Conservation (phyloP, 2,888 invertebrate species). For the Pasiphila rectangulata region DNA sequence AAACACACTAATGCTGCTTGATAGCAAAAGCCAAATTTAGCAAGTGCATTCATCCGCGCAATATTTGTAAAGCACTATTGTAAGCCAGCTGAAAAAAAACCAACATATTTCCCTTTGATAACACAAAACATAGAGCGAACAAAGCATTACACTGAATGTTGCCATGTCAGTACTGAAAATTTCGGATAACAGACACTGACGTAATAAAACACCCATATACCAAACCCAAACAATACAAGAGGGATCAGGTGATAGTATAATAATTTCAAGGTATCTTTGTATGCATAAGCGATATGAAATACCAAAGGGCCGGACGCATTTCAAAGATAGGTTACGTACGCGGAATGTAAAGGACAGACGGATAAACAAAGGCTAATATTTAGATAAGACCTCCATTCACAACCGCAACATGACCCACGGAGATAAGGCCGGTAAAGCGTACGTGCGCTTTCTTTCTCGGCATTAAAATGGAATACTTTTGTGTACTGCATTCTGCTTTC, state of each 20-base stretch:
- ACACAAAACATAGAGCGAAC: slow-evolving; percentile 4
- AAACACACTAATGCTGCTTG: too few species aligned
- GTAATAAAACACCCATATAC: background rate
- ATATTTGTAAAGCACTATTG: slow-evolving; percentile 5
- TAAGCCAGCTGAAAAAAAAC: background rate
- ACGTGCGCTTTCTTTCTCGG: slow-evolving; percentile 56
- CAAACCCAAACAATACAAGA: slow-evolving; percentile 18
- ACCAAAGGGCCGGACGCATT: slow-evolving; percentile 48
- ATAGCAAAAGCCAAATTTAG: too few species aligned
- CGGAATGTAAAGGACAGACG: slow-evolving; percentile 55
- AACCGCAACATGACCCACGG: slow-evolving; percentile 52
- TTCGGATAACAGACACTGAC: background rate
- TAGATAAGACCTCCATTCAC: slow-evolving; percentile 59
- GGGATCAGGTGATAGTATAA: slow-evolving; percentile 38
- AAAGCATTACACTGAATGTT: slow-evolving; percentile 8
- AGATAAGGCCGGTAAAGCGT: slow-evolving; percentile 61
- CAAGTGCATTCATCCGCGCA: too few species aligned
- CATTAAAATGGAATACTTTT: slow-evolving; percentile 42
- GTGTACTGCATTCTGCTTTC: slow-evolving; percentile 23
- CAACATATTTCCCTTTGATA: slow-evolving; percentile 10
- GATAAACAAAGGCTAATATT: slow-evolving; percentile 67
- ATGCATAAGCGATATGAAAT: slow-evolving; percentile 54
- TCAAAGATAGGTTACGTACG: slow-evolving; percentile 54
- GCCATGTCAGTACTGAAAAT: background rate
- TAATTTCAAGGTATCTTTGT: slow-evolving; percentile 41